phyloP scores from a whole-genome alignment of 2,113 vertebrate species.

The Peromyscus californicus region DNA sequence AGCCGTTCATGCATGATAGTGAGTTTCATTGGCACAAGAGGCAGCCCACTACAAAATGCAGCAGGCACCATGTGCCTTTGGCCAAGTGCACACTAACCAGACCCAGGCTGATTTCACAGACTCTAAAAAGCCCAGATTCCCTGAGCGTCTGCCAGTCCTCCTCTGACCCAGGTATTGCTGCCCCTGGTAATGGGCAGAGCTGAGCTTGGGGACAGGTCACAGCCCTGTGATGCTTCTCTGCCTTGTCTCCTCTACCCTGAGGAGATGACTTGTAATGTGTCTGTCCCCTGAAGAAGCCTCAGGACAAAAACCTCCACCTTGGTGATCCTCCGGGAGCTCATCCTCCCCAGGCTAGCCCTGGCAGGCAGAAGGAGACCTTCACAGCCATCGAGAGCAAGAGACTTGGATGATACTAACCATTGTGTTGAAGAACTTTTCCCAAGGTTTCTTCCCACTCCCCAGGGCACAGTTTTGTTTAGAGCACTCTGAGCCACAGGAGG shows the following conservation, averaged over 20 bases:
- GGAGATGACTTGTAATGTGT: not conserved
- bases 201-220: not conserved
- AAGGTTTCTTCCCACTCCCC: not conserved
- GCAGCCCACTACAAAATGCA: not conserved
- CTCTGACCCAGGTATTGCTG: rapidly evolving
- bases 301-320: not conserved
- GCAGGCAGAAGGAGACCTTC: not conserved
- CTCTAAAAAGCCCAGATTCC: not conserved
- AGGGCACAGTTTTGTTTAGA: not conserved
- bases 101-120: not conserved
- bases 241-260: not conserved
- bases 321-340: not conserved
- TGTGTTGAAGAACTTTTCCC: not conserved
- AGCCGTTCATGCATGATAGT: rapidly evolving
- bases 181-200: not conserved
- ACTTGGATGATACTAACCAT: not conserved
- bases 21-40: not conserved
- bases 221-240: not conserved
- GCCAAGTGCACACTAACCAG: rapidly evolving
- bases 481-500: not conserved
- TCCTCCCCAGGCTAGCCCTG: not conserved
- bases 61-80: not conserved
- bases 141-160: not conserved
- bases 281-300: not conserved
- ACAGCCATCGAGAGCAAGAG: not conserved